phyloP scores from a whole-genome alignment of 64 coral and sea anemone genomes.

The Porites lutea region DNA sequence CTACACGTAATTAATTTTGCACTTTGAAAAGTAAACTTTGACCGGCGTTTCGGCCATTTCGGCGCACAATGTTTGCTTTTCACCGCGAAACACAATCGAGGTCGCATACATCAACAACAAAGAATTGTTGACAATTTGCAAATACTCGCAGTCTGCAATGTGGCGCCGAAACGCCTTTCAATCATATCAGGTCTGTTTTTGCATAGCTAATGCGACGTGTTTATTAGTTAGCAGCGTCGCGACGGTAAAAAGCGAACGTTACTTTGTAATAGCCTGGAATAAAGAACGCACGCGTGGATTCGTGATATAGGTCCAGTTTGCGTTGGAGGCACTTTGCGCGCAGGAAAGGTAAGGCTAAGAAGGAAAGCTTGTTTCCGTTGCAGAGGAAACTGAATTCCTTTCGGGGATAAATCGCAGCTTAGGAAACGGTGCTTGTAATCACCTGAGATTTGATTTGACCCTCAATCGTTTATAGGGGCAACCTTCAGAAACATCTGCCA shows the following conservation, averaged over 20 bases:
- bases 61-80: conserved; percentile 11
- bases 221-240: conserved; percentile 3
- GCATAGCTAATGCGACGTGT: conserved; percentile 42
- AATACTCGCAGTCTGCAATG: conserved; percentile 26
- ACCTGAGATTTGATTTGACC: conserved; percentile 33
- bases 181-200: conserved; percentile 25
- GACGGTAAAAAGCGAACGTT: neutral
- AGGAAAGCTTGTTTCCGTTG: neutral
- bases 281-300: neutral
- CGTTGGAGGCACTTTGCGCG: neutral
- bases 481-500: conserved; percentile 23
- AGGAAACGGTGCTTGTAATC: conserved; percentile 27
- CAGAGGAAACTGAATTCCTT: neutral
- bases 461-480: neutral
- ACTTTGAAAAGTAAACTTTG: conserved; percentile 55
- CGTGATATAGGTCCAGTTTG: neutral
- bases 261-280: neutral
- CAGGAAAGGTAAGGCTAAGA: too few species aligned
- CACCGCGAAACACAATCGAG: conserved; percentile 27
- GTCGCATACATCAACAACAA: conserved; percentile 37
- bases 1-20: conserved; percentile 50
- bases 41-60: conserved; percentile 17
- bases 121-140: conserved; percentile 42
- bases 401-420: conserved; percentile 10
- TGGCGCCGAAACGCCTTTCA: conserved; percentile 32